phyloP scores from a whole-genome alignment of 2,797 vertebrate genomes.

The Argya squamiceps region DNA sequence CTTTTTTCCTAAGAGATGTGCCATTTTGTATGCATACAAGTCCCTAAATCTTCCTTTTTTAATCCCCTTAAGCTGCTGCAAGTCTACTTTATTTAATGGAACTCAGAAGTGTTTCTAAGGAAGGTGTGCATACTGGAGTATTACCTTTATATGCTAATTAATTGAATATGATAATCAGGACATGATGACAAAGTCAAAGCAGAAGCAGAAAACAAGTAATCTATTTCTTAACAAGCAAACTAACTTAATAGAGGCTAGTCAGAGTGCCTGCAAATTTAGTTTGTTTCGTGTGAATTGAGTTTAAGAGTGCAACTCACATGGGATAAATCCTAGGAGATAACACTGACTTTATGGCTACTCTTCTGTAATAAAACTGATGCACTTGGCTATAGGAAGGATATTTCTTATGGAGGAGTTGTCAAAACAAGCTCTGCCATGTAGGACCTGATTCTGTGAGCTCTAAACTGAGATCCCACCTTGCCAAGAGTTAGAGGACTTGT shows the following conservation, averaged over 20 bases:
- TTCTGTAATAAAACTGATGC: background rate
- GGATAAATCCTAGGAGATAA: background rate
- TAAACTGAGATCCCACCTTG: background rate
- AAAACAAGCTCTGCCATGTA: background rate
- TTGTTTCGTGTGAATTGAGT: background rate
- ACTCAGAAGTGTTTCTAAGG: slow-evolving; percentile 53
- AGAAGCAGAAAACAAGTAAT: slow-evolving; percentile 58
- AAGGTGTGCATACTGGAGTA: slow-evolving; percentile 46
- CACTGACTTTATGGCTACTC: background rate
- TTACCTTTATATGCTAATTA: slow-evolving; percentile 69
- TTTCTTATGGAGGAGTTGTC: background rate
- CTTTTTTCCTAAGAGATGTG: background rate
- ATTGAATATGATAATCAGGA: slow-evolving; percentile 76
- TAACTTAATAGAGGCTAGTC: background rate
- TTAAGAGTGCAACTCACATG: background rate
- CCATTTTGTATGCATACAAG: background rate
- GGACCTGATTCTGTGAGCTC: background rate
- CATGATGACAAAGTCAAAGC: slow-evolving; percentile 73
- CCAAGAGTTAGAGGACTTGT: background rate
- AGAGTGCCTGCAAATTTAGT: background rate
- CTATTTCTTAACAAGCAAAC: slow-evolving; percentile 34
- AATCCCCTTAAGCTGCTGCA: slow-evolving; percentile 10
- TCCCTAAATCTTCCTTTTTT: background rate
- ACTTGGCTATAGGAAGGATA: background rate
- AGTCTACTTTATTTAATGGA: slow-evolving; percentile 45